These are phyloP conservation scores for Tiaroga cobitis DNA, from an alignment of 2,797 vertebrate genomes.

Conservation along the genomic window DNA sequence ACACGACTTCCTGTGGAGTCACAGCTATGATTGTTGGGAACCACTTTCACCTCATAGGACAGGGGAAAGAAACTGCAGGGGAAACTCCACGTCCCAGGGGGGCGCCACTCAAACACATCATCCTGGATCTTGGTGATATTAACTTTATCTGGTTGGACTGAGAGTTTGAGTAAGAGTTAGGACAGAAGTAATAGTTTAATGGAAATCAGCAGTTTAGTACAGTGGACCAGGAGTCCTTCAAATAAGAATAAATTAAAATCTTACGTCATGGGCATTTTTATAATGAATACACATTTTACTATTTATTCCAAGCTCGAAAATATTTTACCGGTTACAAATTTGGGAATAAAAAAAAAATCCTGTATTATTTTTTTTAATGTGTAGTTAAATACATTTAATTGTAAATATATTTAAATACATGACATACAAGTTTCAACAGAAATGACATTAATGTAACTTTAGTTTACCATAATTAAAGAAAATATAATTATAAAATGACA, in stretches of 20 bases:
- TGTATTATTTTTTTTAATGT: no score
- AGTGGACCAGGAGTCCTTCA: neutral
- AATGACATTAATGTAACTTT: no score
- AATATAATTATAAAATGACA: neutral
- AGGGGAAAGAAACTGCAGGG: conserved; percentile 73
- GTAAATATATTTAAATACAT: no score
- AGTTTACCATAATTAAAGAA: no score
- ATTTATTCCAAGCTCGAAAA: neutral
- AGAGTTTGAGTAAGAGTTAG: neutral
- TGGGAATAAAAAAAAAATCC: no score
- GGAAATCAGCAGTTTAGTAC: neutral
- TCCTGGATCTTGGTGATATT: conserved; percentile 52
- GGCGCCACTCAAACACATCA: conserved; percentile 67
- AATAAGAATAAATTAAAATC: neutral
- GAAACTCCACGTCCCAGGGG: conserved; percentile 73
- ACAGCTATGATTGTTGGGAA: conserved; percentile 59
- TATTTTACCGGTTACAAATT: no score
- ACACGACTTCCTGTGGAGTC: conserved; percentile 27
- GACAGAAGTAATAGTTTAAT: neutral
- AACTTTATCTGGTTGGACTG: conserved; percentile 73
- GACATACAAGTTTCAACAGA: no score
- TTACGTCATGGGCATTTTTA: neutral
- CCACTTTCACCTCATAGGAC: conserved; percentile 72
- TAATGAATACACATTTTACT: neutral
- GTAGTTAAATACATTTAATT: no score